Evolutionary conservation across 2,888 invertebrate genomes (phyloP).

Genomic region (Euplexia lucipara): DNA sequence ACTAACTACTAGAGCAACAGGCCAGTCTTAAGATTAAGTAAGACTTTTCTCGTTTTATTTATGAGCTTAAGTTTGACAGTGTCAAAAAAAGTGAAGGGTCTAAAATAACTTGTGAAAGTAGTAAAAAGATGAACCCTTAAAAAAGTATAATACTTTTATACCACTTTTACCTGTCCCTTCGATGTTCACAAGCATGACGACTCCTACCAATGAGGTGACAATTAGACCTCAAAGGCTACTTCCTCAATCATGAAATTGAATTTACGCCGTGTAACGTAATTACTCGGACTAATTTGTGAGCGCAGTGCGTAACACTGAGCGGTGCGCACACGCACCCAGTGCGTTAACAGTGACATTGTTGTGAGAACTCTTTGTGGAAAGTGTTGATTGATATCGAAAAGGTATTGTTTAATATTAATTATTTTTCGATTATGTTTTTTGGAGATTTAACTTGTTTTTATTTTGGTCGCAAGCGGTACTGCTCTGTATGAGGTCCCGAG

Average conservation of each 20-base stretch:
- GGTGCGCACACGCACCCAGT: constrained; percentile 61
- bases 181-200: constrained; percentile 34
- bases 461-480: no score
- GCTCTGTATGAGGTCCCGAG: no score
- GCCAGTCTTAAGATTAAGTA: no score
- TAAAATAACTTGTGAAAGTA: background rate
- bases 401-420: constrained; percentile 39
- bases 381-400: constrained; percentile 67
- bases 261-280: constrained; percentile 81
- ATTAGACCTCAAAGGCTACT: constrained; percentile 65
- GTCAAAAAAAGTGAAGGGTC: background rate
- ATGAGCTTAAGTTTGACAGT: background rate
- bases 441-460: no score
- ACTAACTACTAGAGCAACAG: no score
- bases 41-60: background rate
- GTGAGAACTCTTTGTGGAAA: constrained; percentile 53
- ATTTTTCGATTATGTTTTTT: no score
- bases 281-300: constrained; percentile 82
- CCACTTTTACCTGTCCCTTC: background rate
- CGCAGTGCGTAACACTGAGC: constrained; percentile 76
- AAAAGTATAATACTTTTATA: background rate
- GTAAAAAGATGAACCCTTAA: no score
- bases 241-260: constrained; percentile 74
- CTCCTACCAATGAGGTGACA: constrained; percentile 49
- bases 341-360: constrained; percentile 76